Conservation (phyloP, 2,888 invertebrate species). For the Galerucella nymphaeae region DNA sequence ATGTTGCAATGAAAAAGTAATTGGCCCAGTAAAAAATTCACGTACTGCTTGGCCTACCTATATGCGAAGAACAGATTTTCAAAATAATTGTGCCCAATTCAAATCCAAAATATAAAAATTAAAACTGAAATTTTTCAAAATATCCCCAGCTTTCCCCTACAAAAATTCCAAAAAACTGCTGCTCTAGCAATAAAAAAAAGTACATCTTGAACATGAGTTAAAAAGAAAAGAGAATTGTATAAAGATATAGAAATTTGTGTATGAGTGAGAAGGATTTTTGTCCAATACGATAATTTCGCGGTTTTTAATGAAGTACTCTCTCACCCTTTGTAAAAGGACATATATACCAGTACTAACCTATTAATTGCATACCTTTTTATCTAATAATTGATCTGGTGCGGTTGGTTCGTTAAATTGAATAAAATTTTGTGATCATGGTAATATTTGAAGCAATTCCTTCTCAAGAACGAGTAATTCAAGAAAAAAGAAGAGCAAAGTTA, state of each 20-base stretch:
- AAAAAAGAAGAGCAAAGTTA: constrained; percentile 12
- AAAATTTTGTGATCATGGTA: constrained; percentile 28
- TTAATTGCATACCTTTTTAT: not conserved
- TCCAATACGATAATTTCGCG: constrained; percentile 4
- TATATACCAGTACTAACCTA: not conserved
- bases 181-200: no score
- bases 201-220: no score
- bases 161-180: not conserved
- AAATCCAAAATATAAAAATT: no score
- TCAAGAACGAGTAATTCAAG: not conserved
- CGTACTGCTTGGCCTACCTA: no score
- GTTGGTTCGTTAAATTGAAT: not conserved
- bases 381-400: not conserved
- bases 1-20: no score
- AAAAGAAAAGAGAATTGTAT: no score
- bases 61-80: no score
- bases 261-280: not conserved
- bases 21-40: no score
- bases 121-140: not conserved
- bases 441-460: constrained; percentile 1
- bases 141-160: not conserved
- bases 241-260: no score
- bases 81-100: no score
- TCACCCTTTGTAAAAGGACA: not conserved
- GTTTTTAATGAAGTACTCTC: not conserved